Conservation (phyloP, 1,140 invertebrate genomes). For the Trigoniulus corallinus region DNA sequence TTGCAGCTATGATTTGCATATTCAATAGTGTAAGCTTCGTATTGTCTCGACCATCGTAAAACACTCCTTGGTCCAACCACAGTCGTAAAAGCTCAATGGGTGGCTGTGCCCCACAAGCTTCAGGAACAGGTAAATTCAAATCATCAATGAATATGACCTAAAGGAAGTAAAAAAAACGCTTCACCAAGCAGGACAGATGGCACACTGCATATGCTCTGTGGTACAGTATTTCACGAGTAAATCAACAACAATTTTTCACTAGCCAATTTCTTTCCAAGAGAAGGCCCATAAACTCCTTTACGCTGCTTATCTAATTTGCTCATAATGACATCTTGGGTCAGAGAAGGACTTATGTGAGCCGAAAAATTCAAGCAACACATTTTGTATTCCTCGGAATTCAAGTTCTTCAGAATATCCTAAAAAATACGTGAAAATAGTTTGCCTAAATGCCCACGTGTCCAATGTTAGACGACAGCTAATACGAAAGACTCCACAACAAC, state of each 20-base stretch:
- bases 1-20: slow-evolving; percentile 70
- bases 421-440: slow-evolving; percentile 11
- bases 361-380: slow-evolving; percentile 82
- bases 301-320: slow-evolving; percentile 79
- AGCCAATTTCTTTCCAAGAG: slow-evolving; percentile 57
- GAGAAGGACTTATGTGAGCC: slow-evolving; percentile 80
- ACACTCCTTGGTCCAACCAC: slow-evolving; percentile 74
- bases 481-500: neutral
- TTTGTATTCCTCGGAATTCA: slow-evolving; percentile 62
- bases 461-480: neutral
- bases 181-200: no score
- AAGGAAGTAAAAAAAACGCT: neutral
- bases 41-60: slow-evolving; percentile 83
- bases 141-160: slow-evolving; percentile 88
- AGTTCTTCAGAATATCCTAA: slow-evolving; percentile 60
- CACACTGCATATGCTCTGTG: no score
- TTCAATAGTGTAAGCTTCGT: slow-evolving; percentile 70
- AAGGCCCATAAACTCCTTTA: slow-evolving; percentile 87
- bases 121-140: slow-evolving; percentile 75
- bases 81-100: slow-evolving; percentile 80
- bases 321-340: slow-evolving; percentile 92
- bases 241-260: neutral
- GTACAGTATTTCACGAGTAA: neutral
- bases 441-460: no score
- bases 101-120: slow-evolving; percentile 77